phyloP scores from a whole-genome alignment of 1,140 invertebrate genomes.

The Drosophila insularis region DNA sequence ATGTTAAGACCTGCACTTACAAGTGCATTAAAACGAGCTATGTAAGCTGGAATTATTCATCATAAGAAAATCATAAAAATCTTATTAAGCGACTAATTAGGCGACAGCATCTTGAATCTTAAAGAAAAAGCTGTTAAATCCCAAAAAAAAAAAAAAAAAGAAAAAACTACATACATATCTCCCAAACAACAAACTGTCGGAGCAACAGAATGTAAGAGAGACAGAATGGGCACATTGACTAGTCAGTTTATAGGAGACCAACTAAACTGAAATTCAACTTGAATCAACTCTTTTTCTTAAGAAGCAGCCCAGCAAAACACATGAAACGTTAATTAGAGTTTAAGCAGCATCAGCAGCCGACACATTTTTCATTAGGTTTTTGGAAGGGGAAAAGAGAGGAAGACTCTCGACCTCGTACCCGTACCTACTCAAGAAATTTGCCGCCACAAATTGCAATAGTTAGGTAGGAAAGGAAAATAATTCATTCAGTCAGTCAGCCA shows the following conservation, averaged over 20 bases:
- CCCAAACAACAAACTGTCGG: not conserved
- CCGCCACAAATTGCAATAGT: constrained; percentile 9
- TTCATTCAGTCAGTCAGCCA: not conserved
- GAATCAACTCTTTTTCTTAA: constrained; percentile 4
- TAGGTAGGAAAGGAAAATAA: not conserved
- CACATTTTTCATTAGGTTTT: constrained; percentile 61
- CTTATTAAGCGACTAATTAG: constrained; percentile 75
- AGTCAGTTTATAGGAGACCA: constrained; percentile 62
- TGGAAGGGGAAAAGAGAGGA: not conserved
- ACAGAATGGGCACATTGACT: constrained; percentile 70
- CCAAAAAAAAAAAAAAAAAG: constrained; percentile 22
- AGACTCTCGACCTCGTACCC: not conserved
- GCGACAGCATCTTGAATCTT: constrained; percentile 11
- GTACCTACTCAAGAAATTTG: constrained; percentile 8
- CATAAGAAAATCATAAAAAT: constrained; percentile 60
- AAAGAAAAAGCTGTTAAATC: constrained; percentile 2
- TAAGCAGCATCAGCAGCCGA: constrained; percentile 52
- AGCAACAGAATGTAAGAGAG: constrained; percentile 31
- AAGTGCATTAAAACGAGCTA: constrained; percentile 51
- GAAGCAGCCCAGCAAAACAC: constrained; percentile 35
- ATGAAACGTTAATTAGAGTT: constrained; percentile 77
- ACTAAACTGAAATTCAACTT: constrained; percentile 20
- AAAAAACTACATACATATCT: not conserved
- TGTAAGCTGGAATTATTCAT: constrained; percentile 52
- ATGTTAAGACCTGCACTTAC: constrained; percentile 32